Evolutionary conservation across 1,140 invertebrate genomes (phyloP), one percentile per base, ranked within the genome.

Genomic region (Drosophila kurseongensis): DNA sequence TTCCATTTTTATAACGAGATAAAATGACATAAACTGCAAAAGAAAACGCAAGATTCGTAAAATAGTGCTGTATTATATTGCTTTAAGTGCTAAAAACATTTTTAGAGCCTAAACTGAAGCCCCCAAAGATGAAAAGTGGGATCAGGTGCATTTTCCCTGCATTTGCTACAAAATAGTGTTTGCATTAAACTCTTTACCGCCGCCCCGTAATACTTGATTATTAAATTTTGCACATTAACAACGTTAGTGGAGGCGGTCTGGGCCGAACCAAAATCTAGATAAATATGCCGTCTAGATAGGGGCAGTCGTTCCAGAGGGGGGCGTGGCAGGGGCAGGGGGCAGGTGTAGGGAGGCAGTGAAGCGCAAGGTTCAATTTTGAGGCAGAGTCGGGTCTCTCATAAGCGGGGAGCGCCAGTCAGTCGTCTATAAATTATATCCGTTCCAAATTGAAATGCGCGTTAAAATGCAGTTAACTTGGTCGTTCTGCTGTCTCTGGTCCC

Each of bases 371-470:
- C 83, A 88, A 88, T 88, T 89, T 88, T 76, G 75, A 83, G 76
- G 66, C 79, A 79, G 10, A 52, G 29, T 32, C 47, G 9, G 48
- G 41, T 18, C 42, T 61, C 76, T 75, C 78, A 86, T 86, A 81
- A 75, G 79, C 65, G 38, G 57, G 38, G 29, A 47, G 65, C 77
- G 85, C 84, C 80, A 91, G 85, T 90, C 90, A 91, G 90, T 91
- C 90, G 90, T 91, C 90, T 91, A 91, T 91, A 91, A 91, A 91
- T 91, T 91, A 91, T 91, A 91, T 91, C 90, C 90, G 90, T 91
- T 91, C 90, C 90, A 91, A 91, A 91, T 91, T 91, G 90, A 91
- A 91, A 91, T 86, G 86, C 90, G 90, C 90, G 90, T 91, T 91
- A 91, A 91, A 91, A 91, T 91, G 90, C 86, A 91, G 90, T 91